Percentiles rank a stretch among this genome's conserved stretches.
These are phyloP conservation scores for Diuraphis noxia DNA, from an alignment of 1,140 invertebrate species.

Conservation along the genomic window DNA sequence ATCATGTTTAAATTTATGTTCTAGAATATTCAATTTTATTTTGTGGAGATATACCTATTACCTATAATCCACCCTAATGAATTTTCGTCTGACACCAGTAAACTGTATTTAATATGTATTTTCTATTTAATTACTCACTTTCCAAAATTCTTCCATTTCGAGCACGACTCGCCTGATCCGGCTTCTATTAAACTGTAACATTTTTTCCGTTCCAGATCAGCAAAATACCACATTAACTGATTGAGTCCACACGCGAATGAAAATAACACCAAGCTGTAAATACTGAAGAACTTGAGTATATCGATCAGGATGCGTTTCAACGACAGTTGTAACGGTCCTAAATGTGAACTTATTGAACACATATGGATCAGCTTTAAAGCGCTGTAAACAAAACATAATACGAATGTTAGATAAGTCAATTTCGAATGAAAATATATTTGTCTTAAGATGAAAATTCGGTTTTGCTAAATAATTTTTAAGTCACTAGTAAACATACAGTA, in stretches of 20 bases:
- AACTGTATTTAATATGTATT: background rate
- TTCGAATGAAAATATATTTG: background rate
- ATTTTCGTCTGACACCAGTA: background rate
- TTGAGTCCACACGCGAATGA: conserved; percentile 81
- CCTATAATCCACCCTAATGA: background rate
- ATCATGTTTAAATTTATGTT: no score
- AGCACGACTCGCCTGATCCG: conserved; percentile 74
- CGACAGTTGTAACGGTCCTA: conserved; percentile 84
- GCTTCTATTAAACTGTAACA: conserved; percentile 70
- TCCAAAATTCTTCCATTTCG: conserved; percentile 75
- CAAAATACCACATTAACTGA: conserved; percentile 89
- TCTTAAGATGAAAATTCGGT: background rate
- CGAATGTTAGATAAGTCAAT: background rate
- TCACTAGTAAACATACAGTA: no score
- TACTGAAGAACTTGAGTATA: conserved; percentile 86
- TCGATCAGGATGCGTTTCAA: conserved; percentile 84
- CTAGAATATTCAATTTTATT: no score
- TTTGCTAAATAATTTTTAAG: no score
- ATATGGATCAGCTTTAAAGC: conserved; percentile 86
- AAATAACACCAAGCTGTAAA: conserved; percentile 80
- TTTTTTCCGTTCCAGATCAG: conserved; percentile 76
- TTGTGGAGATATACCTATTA: no score
- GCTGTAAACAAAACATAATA: conserved; percentile 62
- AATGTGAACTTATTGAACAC: conserved; percentile 87
- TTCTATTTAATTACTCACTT: conserved; percentile 61